Evolutionary conservation across 2,113 vertebrate genomes (phyloP).

Genomic region (Bagarius yarrelli): DNA sequence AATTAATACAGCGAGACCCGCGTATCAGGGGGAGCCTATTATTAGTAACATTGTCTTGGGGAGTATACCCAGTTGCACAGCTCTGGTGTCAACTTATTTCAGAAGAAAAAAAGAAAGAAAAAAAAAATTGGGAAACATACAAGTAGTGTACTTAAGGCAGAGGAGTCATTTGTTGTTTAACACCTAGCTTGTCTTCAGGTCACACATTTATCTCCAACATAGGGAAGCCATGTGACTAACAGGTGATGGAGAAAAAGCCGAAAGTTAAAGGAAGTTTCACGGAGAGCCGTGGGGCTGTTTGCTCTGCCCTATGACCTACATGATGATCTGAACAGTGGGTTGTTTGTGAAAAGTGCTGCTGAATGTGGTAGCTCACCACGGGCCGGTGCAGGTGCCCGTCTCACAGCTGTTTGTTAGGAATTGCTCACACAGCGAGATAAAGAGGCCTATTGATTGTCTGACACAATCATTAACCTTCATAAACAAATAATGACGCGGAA

Average conservation of each 20-base stretch:
- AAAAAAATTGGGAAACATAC: slow-evolving; percentile 24
- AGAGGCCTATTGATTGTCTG: slow-evolving; percentile 54
- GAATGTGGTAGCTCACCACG: slow-evolving; percentile 12
- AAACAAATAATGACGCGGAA: slow-evolving; percentile 52
- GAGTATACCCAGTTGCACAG: slow-evolving; percentile 53
- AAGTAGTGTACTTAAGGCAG: slow-evolving; percentile 27
- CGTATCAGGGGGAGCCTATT: slow-evolving; percentile 63
- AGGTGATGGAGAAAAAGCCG: neutral
- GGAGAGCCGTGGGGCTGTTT: neutral
- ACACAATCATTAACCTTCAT: slow-evolving; percentile 58
- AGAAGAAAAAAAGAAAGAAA: slow-evolving; percentile 32
- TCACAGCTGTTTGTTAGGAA: slow-evolving; percentile 43
- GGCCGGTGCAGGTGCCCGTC: slow-evolving; percentile 36
- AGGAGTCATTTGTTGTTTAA: neutral
- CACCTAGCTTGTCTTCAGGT: neutral
- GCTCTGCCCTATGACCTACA: slow-evolving; percentile 5
- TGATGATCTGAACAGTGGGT: slow-evolving; percentile 6
- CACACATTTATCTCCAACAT: neutral
- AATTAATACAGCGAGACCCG: slow-evolving; percentile 67
- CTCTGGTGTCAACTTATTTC: slow-evolving; percentile 53
- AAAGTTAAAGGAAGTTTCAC: neutral
- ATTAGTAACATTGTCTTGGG: slow-evolving; percentile 62
- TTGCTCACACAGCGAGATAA: slow-evolving; percentile 49
- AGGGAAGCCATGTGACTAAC: neutral
- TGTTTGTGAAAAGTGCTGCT: slow-evolving; percentile 27